These are phyloP conservation scores for Thymelicus lineola DNA, from an alignment of 2,888 invertebrate species.

Conservation along the genomic window DNA sequence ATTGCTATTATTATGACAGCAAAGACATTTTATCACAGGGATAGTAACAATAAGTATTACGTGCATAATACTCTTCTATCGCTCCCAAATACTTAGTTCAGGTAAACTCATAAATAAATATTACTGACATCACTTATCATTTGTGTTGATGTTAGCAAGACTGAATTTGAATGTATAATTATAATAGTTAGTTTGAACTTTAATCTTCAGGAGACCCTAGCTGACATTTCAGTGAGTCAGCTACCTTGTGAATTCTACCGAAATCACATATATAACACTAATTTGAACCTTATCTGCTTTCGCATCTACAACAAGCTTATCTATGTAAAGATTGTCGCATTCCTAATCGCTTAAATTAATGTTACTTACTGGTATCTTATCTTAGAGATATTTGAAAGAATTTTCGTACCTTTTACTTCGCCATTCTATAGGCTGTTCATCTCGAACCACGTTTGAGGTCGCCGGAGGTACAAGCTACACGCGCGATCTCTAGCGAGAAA, in stretches of 20 bases:
- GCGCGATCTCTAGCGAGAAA: constrained; percentile 44
- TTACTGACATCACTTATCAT: too few relatives aligned
- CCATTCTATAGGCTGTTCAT: constrained; percentile 19
- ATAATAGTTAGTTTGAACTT: too few relatives aligned
- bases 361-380: constrained; percentile 28
- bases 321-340: constrained; percentile 28
- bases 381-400: constrained; percentile 20
- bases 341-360: constrained; percentile 23
- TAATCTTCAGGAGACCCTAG: too few relatives aligned
- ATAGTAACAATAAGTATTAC: too few relatives aligned
- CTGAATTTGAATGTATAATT: too few relatives aligned
- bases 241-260: neutral
- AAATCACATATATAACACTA: constrained; percentile 11
- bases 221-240: neutral
- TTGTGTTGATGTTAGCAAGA: too few relatives aligned
- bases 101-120: too few relatives aligned
- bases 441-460: constrained; percentile 30
- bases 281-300: constrained; percentile 18
- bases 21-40: too few relatives aligned
- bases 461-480: constrained; percentile 15
- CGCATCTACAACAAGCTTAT: constrained; percentile 18
- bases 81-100: too few relatives aligned
- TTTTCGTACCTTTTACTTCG: constrained; percentile 29
- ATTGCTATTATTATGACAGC: too few relatives aligned
- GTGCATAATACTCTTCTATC: too few relatives aligned